These are phyloP conservation scores for Meteorus cinctellus DNA, from an alignment of 2,888 invertebrate species.

Conservation along the genomic window DNA sequence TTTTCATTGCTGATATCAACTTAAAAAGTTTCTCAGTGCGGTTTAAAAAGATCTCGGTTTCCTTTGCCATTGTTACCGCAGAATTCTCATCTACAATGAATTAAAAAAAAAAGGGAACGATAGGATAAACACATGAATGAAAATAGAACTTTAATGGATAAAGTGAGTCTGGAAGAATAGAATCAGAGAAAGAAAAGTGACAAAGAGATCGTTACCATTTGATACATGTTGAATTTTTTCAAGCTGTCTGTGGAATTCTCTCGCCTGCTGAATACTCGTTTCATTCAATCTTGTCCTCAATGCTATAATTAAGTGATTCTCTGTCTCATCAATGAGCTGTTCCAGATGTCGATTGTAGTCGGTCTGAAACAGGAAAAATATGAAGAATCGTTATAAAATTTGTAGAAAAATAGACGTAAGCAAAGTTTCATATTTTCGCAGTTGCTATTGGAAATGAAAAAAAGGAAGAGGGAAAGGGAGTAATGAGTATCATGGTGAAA, in stretches of 20 bases:
- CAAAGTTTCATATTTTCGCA: background rate
- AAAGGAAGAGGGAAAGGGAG: background rate
- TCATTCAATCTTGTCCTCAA: conserved; percentile 71
- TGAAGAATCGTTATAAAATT: conserved; percentile 13
- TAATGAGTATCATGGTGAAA: background rate
- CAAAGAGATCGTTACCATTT: conserved; percentile 57
- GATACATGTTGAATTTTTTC: conserved; percentile 62
- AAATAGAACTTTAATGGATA: background rate
- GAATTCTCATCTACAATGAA: conserved; percentile 50
- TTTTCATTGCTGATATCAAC: conserved; percentile 63
- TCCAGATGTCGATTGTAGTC: conserved; percentile 85
- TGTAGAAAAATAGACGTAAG: background rate
- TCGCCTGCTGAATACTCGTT: conserved; percentile 57
- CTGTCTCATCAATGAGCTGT: conserved; percentile 78
- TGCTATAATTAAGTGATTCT: conserved; percentile 75
- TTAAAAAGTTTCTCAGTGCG: conserved; percentile 69
- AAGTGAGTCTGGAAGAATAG: background rate
- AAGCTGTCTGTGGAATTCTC: conserved; percentile 60
- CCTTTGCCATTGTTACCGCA: conserved; percentile 71
- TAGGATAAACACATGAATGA: conserved; percentile 14
- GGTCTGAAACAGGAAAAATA: conserved; percentile 72
- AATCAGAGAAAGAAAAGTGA: background rate
- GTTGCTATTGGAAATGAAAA: background rate
- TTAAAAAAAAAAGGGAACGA: background rate
- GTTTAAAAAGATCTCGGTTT: conserved; percentile 72